Evolutionary conservation across 2,113 vertebrate genomes (phyloP).

Genomic region (Brachirus orientalis): DNA sequence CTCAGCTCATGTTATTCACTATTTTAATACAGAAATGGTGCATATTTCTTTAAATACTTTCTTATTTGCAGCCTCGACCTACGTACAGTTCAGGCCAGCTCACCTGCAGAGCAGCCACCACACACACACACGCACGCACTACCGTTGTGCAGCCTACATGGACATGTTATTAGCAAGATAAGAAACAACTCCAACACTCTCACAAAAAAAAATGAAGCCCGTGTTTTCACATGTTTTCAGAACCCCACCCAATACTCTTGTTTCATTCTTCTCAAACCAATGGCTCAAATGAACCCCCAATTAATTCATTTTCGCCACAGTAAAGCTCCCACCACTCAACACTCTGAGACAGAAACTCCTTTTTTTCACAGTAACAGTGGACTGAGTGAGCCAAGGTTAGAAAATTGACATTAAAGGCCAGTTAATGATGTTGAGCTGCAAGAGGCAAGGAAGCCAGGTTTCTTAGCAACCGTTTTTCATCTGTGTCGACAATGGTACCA

Average conservation of each 20-base stretch:
- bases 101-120: too few species aligned
- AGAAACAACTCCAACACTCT: too few species aligned
- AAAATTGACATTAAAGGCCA: conserved; percentile 69
- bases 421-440: conserved; percentile 68
- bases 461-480: conserved; percentile 76
- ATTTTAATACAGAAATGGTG: too few species aligned
- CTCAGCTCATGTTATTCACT: too few species aligned
- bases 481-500: conserved; percentile 30
- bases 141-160: too few species aligned
- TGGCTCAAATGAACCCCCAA: conserved; percentile 42
- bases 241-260: conserved; percentile 16
- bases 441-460: conserved; percentile 62
- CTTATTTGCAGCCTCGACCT: too few species aligned
- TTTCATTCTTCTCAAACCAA: conserved; percentile 8
- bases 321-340: conserved; percentile 3
- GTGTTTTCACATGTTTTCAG: not conserved
- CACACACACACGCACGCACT: too few species aligned
- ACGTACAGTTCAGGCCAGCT: too few species aligned
- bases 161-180: too few species aligned
- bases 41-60: too few species aligned
- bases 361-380: conserved; percentile 22
- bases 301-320: conserved; percentile 31
- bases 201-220: too few species aligned
- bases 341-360: conserved; percentile 8
- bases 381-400: conserved; percentile 36